These are phyloP conservation scores for Steinernema feltiae DNA, from an alignment of 1,140 invertebrate species.

Conservation along the genomic window DNA sequence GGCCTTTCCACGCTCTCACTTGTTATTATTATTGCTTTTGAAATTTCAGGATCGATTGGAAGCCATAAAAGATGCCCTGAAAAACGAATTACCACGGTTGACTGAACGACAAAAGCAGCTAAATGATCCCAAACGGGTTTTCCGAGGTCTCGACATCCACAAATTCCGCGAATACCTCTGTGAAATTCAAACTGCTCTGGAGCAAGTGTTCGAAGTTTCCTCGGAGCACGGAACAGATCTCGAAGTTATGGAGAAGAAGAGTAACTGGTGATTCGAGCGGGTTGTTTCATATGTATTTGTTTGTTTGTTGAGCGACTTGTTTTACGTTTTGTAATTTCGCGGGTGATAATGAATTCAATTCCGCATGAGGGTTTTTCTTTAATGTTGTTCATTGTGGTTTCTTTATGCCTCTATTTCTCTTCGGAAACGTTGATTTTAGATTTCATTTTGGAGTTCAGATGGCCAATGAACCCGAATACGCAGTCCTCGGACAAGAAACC, in stretches of 20 bases:
- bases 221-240: background rate
- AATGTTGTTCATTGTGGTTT: no score
- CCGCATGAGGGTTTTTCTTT: background rate
- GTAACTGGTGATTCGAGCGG: background rate
- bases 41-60: background rate
- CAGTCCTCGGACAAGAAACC: background rate
- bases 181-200: constrained; percentile 21
- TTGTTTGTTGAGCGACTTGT: background rate
- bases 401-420: no score
- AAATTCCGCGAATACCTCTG: constrained; percentile 5
- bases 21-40: background rate
- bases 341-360: background rate
- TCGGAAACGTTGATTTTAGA: no score
- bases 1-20: no score
- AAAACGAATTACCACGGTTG: no score
- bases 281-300: background rate
- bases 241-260: constrained; percentile 8
- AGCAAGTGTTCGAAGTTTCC: constrained; percentile 7
- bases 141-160: background rate
- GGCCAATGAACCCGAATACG: background rate
- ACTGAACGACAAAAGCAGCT: background rate
- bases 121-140: background rate
- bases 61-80: no score
- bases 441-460: no score
- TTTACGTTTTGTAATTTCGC: background rate